Conservation (phyloP, 2,888 invertebrate species). For the Alentia gelatinosa region DNA sequence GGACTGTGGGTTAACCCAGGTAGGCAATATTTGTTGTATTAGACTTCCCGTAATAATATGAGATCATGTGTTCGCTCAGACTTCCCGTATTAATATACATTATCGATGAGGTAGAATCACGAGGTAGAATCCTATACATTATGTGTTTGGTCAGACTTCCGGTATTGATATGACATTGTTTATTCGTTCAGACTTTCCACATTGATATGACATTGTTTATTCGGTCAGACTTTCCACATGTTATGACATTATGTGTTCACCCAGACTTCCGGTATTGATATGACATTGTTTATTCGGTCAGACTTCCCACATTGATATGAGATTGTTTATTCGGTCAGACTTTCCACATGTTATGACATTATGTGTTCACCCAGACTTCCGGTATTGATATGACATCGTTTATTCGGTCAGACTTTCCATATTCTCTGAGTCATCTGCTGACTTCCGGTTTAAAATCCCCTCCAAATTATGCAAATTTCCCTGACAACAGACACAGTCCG, state of each 20-base stretch:
- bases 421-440: neutral
- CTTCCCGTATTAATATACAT: too few species aligned
- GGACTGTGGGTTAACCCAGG: slow-evolving; percentile 34
- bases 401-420: neutral
- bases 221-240: neutral
- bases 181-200: too few species aligned
- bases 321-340: neutral
- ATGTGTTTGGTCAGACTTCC: too few species aligned
- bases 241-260: too few species aligned
- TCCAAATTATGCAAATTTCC: neutral
- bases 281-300: neutral
- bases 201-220: too few species aligned
- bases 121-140: too few species aligned
- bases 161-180: neutral
- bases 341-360: neutral
- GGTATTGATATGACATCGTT: neutral
- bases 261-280: neutral
- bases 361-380: neutral
- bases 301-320: too few species aligned
- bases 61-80: too few species aligned
- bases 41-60: neutral
- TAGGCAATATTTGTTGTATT: neutral
- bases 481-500: neutral
- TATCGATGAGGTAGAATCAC: too few species aligned
- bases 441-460: too few species aligned